These are phyloP conservation scores for Caradrina kadenii DNA, from an alignment of 2,888 invertebrate species.

Conservation along the genomic window DNA sequence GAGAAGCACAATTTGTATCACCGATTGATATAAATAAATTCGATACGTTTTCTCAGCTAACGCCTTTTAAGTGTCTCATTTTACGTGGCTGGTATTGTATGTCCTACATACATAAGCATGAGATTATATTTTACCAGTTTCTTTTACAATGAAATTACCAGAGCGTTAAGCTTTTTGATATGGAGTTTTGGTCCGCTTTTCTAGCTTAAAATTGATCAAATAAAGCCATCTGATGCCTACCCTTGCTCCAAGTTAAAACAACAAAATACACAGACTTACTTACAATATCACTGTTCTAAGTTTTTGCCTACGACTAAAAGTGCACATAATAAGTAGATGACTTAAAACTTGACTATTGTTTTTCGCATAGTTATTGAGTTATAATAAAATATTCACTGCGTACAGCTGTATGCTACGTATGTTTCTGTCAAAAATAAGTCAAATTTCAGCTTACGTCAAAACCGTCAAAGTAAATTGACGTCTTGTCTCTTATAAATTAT, in stretches of 20 bases:
- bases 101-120: neutral
- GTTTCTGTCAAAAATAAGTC: constrained; percentile 29
- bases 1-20: too few relatives aligned
- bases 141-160: constrained; percentile 6
- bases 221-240: neutral
- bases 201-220: neutral
- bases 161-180: neutral
- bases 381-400: constrained; percentile 22
- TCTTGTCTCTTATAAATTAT: neutral
- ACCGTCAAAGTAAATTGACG: constrained; percentile 3
- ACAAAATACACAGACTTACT: constrained; percentile 14
- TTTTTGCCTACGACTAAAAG: constrained; percentile 49
- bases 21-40: too few relatives aligned
- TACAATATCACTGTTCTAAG: constrained; percentile 28
- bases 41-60: too few relatives aligned
- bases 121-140: neutral
- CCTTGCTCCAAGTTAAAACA: neutral
- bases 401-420: constrained; percentile 1
- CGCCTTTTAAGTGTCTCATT: too few relatives aligned
- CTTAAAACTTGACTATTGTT: constrained; percentile 31
- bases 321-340: constrained; percentile 38
- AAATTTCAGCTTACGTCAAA: neutral
- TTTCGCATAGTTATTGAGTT: constrained; percentile 10
- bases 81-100: too few relatives aligned
- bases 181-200: neutral